Percentiles rank a stretch among this genome's conserved stretches.
Conservation (phyloP, 2,888 invertebrate species). For the Subacronicta megacephala region DNA sequence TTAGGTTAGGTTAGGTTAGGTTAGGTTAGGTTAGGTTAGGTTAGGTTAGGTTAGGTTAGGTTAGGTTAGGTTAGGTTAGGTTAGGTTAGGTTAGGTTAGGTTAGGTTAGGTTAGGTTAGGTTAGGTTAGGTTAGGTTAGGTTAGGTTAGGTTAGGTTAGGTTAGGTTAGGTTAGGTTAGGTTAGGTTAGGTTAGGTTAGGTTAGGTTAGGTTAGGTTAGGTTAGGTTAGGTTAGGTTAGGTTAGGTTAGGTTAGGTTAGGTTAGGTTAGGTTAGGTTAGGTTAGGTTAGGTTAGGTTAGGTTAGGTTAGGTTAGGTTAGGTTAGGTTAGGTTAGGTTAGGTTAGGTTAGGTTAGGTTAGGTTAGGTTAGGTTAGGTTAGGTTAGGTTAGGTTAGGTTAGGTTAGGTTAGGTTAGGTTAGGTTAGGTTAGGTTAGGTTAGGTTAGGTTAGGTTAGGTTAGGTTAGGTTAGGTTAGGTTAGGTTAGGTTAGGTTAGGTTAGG, state of each 20-base stretch:
- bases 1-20: conserved; percentile 19
- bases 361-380: conserved; percentile 23
- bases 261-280: conserved; percentile 10
- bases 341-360: conserved; percentile 23
- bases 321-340: conserved; percentile 29
- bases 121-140: conserved; percentile 19
- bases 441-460: conserved; percentile 28
- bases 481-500: conserved; percentile 25
- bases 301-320: conserved; percentile 23
- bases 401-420: conserved; percentile 16
- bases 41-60: conserved; percentile 16
- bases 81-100: conserved; percentile 24
- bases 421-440: no score
- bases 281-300: conserved; percentile 32
- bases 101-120: conserved; percentile 21
- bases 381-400: conserved; percentile 23
- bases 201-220: conserved; percentile 18
- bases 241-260: no score
- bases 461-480: no score
- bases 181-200: no score
- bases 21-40: conserved; percentile 19
- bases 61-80: conserved; percentile 20
- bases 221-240: conserved; percentile 16
- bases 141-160: conserved; percentile 24
- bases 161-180: conserved; percentile 21